phyloP scores from a whole-genome alignment of 2,113 vertebrate species.

The Labeo rohita region DNA sequence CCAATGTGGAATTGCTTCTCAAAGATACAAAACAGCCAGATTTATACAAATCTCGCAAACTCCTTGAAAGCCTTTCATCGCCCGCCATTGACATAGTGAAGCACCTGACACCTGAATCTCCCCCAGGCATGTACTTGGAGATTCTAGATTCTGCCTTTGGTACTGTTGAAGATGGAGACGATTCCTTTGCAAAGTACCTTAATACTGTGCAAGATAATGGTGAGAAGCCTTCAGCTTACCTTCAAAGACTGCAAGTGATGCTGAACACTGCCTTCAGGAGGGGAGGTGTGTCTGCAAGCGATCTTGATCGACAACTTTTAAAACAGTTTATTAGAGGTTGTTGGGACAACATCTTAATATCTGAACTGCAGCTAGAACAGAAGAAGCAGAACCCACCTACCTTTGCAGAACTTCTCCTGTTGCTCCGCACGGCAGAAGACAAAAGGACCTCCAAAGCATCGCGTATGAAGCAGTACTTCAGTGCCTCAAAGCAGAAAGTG shows the following conservation, averaged over 20 bases:
- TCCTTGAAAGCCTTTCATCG: too few relatives aligned
- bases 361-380: not conserved
- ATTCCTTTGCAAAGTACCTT: too few relatives aligned
- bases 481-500: not conserved
- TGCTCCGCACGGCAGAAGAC: not conserved
- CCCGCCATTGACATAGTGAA: too few relatives aligned
- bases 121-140: too few relatives aligned
- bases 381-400: slow-evolving; percentile 8
- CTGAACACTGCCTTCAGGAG: slow-evolving; percentile 2
- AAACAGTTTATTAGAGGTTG: not conserved
- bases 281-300: not conserved
- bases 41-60: not conserved
- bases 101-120: too few relatives aligned
- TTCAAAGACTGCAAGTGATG: not conserved
- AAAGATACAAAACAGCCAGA: not conserved
- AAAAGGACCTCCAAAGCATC: not conserved
- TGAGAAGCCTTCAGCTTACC: too few relatives aligned
- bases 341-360: not conserved
- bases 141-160: too few relatives aligned
- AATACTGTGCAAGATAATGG: too few relatives aligned
- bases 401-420: slow-evolving; percentile 14
- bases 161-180: too few relatives aligned
- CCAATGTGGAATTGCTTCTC: not conserved
- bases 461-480: not conserved
- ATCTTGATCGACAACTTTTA: not conserved